Base-by-base conservation (phyloP, 2,888 invertebrate species). In the Bhutanitis thaidina region DNA sequence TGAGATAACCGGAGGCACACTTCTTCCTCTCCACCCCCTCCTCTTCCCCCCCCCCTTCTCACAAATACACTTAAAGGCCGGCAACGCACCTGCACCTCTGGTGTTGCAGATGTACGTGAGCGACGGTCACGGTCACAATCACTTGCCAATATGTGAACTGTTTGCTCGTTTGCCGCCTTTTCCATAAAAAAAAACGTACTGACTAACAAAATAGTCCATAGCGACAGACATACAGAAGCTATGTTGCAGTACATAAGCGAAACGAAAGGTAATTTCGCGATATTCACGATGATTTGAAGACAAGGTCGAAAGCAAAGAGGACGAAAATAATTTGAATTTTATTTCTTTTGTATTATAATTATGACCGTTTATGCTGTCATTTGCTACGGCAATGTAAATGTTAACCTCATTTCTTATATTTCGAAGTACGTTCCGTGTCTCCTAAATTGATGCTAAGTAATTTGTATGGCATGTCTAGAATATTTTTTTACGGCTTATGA, bases 251-350 rank as follows among this genome's bases (percentile, higher is more conserved):
- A 34, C n/a, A 39, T 35, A 30, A 35, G 30, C 51, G 14, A 36
- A 20, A 13, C 29, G 40, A 46, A 41, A 51, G 40, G 15, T 35
- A 40, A 49, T 40, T 50, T 41, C 36, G 30, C 20, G 14, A 13
- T 15, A 40, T 34, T 45, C 45, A 20, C 44, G 34, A 48, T 37
- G 35, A 52, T 54, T 50, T 38, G 46, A 37, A 41, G 39, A 47
- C 51, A 48, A 59, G 55, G 53, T 54, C 53, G 52, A 25, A 49
- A 36, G 45, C 54, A 55, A 56, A 50, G 41, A 53, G 60, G 58
- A 43, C 53, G 57, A 53, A 38, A 41, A 49, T 38, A 25, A 40
- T 56, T 57, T 53, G 48, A 54, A 58, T 60, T 51, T n/a, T n/a
- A n/a, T n/a, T 49, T 49, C 34, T 54, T 54, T 49, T 52, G 50